A percentile compares a stretch with the other conserved stretches of the same genome.
These are phyloP conservation scores for Bugula neritina DNA, from an alignment of 2,888 invertebrate species.

Conservation along the genomic window DNA sequence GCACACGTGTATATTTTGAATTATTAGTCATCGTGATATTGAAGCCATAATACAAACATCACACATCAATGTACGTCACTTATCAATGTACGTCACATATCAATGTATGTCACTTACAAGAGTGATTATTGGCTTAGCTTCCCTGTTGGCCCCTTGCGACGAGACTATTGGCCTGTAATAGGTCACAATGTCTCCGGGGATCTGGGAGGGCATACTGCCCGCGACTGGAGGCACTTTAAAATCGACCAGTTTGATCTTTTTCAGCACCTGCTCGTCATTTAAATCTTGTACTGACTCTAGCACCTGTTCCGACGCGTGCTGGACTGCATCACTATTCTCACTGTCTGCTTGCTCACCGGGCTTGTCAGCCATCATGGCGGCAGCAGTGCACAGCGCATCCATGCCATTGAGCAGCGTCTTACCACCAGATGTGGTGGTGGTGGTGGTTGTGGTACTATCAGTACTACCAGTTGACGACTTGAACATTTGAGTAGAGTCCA, in stretches of 20 bases:
- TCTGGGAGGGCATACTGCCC: neutral
- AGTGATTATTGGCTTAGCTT: neutral
- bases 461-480: neutral
- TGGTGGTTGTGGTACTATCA: slow-evolving; percentile 1
- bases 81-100: too few relatives aligned
- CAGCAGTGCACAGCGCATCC: slow-evolving; percentile 25
- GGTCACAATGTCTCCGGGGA: slow-evolving; percentile 5
- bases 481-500: neutral
- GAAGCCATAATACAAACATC: too few relatives aligned
- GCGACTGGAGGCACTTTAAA: neutral
- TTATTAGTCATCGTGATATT: too few relatives aligned
- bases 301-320: neutral
- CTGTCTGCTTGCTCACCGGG: neutral
- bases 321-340: neutral
- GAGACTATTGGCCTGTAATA: slow-evolving; percentile 9
- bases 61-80: too few relatives aligned
- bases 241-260: neutral
- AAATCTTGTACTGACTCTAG: too few relatives aligned
- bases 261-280: neutral
- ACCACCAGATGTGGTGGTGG: neutral
- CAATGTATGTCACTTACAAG: neutral
- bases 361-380: slow-evolving; percentile 22
- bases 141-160: neutral
- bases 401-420: slow-evolving; percentile 24
- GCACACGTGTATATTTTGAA: too few relatives aligned